phyloP scores from a whole-genome alignment of 2,888 invertebrate species.

The Tenthredo mesomela region DNA sequence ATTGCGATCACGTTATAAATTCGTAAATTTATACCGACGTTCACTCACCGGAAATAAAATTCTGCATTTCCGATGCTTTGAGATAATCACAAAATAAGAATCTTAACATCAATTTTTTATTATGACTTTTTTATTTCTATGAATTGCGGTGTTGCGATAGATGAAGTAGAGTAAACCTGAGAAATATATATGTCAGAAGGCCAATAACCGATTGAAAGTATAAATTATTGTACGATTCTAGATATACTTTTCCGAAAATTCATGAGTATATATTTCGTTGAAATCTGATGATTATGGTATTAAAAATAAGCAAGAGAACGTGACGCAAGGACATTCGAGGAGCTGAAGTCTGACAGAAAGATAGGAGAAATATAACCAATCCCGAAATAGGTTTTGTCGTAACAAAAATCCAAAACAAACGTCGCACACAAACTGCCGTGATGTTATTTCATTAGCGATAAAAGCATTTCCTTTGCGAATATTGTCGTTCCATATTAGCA shows the following conservation, averaged over 20 bases:
- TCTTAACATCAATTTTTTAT: too few relatives aligned
- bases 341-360: slow-evolving; percentile 14
- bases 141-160: too few relatives aligned
- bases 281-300: background rate
- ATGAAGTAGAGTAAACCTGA: too few relatives aligned
- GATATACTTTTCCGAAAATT: background rate
- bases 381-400: slow-evolving; percentile 21
- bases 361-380: slow-evolving; percentile 31
- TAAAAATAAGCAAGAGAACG: background rate
- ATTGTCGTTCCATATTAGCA: slow-evolving; percentile 47
- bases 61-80: too few relatives aligned
- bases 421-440: slow-evolving; percentile 23
- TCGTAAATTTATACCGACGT: background rate
- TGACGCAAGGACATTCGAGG: background rate
- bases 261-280: background rate
- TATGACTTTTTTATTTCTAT: background rate
- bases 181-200: too few relatives aligned
- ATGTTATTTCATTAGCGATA: slow-evolving; percentile 52
- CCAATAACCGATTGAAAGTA: background rate
- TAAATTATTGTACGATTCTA: background rate
- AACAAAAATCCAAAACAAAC: slow-evolving; percentile 47
- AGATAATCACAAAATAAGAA: too few relatives aligned
- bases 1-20: background rate
- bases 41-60: background rate
- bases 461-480: slow-evolving; percentile 44